Base-by-base conservation (phyloP, 2,888 invertebrate genomes). In the Cremastinae sp. region DNA sequence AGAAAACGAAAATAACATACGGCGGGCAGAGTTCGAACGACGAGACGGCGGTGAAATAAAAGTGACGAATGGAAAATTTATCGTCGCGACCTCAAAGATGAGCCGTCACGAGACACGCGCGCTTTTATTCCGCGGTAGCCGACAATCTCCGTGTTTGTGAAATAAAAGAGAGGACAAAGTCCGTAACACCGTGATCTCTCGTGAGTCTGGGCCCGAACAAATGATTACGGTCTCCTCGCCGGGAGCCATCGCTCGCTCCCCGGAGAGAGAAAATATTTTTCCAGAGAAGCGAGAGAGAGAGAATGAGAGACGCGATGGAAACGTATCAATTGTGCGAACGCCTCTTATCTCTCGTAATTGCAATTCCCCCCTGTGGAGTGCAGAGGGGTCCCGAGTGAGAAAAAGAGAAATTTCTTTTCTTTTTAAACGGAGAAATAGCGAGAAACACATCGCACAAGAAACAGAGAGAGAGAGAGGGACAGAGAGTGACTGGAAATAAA, bases 331-430 rank as follows among this genome's bases (percentile, higher is more conserved):
- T 49, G 62, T 58, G 62, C 49, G 61, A 22, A 70, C 51, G 10
- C 59, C 49, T 45, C 22, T 79, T 78, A 78, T 78, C 78, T 58
- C 58, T 74, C 79, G 62, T 87, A 87, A 88, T 88, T 87, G 82
- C 82, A 68, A 62, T 84, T 83, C 86, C 85, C 87, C 85, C 87
- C 84, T 78, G 85, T 83, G 86, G 82, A 82, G 84, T 79, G 79
- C 85, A 82, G 84, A 82, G 86, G 84, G 84, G 85, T 83, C 84
- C 84, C 80, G 34, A 64, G 43, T 18, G 65, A 71, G 65, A 71
- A 34, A 41, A 22, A 22, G 10, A 49, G 41, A n/a, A 34, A 43
- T n/a, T n/a, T n/a, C n/a, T n/a, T n/a, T n/a, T n/a, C n/a, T n/a
- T n/a, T n/a, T n/a, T n/a, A 41, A n/a, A 41, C 41, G 41, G 41